Evolutionary conservation across 2,113 vertebrate genomes (phyloP), one percentile per base, ranked within the genome.

Genomic region (Myotis davidii): DNA sequence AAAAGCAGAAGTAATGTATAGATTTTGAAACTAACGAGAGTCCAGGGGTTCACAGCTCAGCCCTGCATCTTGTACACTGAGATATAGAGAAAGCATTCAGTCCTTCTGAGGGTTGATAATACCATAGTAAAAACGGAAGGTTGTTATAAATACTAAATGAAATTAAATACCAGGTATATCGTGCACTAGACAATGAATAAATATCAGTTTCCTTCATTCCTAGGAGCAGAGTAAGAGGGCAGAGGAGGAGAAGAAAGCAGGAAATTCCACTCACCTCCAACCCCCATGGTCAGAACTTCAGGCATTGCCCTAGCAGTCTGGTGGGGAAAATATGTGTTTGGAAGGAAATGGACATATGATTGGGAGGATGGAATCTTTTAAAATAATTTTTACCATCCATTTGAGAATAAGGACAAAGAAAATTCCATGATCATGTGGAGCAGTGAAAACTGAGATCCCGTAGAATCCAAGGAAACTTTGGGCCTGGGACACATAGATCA

Each of bases 361-460:
- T 77, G 13, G 17, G 32, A 69, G 6, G 13, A 89, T 6, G 21
- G 9, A 69, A 12, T 50, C 59, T 89, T 94, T 82, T 91, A 3
- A 70, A 81, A 59, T 29, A 67, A 64, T 54, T 70, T 95, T 95
- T 81, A 95, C 70, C 25, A 85, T 70, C 42, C 29, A 32, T 54
- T 52, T 18, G 59, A 96, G 73, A 67, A 86, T 56, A 81, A 85
- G 61, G 67, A 92, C 59, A 79, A 86, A 84, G 69, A 61, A 50
- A 56, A 90, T 59, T 8, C 14, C 5, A 18, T 6, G 32, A 23
- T 54, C 18, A 5, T 45, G 39, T 34, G 77, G 20, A 48, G 0
- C 7, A 77, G 9, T 29, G 18, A 79, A 18, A 37, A 64, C 12
- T 45, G 21, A 91, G 78, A 65, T 21, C 37, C 56, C 6, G 0